Evolutionary conservation across 2,113 vertebrate species (phyloP), one percentile per base, ranked within the genome.

Genomic region (Otus sunia): DNA sequence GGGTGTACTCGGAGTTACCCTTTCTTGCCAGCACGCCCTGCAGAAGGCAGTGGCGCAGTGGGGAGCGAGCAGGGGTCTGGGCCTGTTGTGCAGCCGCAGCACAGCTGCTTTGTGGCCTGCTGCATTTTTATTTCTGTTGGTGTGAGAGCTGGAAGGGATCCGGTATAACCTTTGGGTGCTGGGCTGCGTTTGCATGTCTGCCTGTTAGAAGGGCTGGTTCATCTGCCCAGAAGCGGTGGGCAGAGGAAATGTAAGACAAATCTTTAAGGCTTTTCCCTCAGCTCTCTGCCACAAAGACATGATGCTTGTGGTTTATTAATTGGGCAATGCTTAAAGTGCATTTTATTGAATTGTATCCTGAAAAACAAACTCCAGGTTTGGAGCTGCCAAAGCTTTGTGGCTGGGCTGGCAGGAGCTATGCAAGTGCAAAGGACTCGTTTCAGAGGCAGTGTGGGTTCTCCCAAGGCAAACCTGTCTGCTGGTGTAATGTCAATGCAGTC

Each of bases 331-430:
- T 79, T 53, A 12, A 76, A 58, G 50, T 45, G 37, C 12, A 2
- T 87, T 60, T 39, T 75, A 2, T 56, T 76, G 75, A 83, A 45
- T 23, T 55, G 25, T 63, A 36, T 56, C 86, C 88, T 67, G 85
- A 52, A 88, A 93, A 86, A 13, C 34, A 90, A 88, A 73, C 37
- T n/a, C 50, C 39, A 21, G n/a, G 29, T 67, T n/a, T 85, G 72
- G 63, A 84, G 77, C 69, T 76, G 52, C 39, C 30, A 15, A 45
- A 86, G 56, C 49, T 79, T 68, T 92, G n/a, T 67, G 32, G 29
- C 27, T 36, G 58, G 39, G 53, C 49, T 72, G 77, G 43, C 43
- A 29, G 60, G 60, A 83, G 75, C 81, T 53, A 1, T 23, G 18
- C 17, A 18, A 62, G 59, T 34, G 18, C 23, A 47, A 50, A 73